phyloP scores from a whole-genome alignment of 2,797 vertebrate species.

The Acipenser oxyrinchus region DNA sequence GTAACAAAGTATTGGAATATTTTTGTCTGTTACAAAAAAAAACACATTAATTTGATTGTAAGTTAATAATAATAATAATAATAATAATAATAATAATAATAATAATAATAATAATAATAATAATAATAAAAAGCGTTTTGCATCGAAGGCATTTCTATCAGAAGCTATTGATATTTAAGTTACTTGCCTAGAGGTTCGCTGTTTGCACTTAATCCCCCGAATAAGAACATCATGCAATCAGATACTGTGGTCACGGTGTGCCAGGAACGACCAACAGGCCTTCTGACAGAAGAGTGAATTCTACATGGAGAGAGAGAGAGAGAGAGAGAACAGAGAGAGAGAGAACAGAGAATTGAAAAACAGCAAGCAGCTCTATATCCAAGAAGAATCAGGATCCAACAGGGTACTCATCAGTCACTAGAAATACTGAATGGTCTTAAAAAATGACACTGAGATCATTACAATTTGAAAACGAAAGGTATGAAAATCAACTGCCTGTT shows the following conservation, averaged over 20 bases:
- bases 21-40: too few relatives aligned
- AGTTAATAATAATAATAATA: background rate
- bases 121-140: background rate
- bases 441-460: too few relatives aligned
- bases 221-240: conserved; percentile 77
- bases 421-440: too few relatives aligned
- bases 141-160: background rate
- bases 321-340: conserved; percentile 4
- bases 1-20: background rate
- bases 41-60: too few relatives aligned
- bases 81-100: too few relatives aligned
- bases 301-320: conserved; percentile 30
- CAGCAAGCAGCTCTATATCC: too few relatives aligned
- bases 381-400: too few relatives aligned
- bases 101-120: background rate
- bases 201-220: conserved; percentile 84
- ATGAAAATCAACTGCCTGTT: too few relatives aligned
- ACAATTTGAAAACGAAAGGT: too few relatives aligned
- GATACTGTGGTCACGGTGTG: conserved; percentile 79
- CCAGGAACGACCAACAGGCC: conserved; percentile 83
- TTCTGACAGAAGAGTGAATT: conserved; percentile 31
- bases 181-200: conserved; percentile 86
- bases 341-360: background rate
- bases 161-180: background rate
- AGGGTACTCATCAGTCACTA: too few relatives aligned